These are phyloP conservation scores for Tetragonula clypearis DNA, from an alignment of 1,140 invertebrate genomes.

Conservation along the genomic window DNA sequence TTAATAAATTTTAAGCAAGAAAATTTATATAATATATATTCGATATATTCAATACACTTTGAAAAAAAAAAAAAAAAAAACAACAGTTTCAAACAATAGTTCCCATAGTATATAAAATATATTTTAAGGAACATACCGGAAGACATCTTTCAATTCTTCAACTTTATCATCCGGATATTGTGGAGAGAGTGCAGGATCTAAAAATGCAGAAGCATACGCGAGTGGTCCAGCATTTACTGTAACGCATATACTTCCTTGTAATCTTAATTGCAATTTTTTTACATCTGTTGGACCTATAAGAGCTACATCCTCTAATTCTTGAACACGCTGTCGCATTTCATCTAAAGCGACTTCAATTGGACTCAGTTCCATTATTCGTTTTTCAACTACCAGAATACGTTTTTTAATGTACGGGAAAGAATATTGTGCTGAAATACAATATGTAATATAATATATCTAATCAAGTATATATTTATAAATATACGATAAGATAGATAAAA, in stretches of 20 bases:
- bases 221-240: constrained; percentile 97
- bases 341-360: constrained; percentile 97
- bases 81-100: neutral
- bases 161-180: constrained; percentile 91
- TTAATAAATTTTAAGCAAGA: constrained; percentile 12
- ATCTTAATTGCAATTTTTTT: constrained; percentile 93
- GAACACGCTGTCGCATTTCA: constrained; percentile 93
- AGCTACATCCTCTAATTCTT: constrained; percentile 93
- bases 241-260: constrained; percentile 95
- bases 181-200: constrained; percentile 86
- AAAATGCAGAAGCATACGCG: constrained; percentile 95
- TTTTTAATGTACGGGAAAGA: constrained; percentile 96
- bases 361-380: constrained; percentile 89
- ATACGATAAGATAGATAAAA: neutral
- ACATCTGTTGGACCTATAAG: constrained; percentile 90
- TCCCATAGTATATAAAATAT: neutral
- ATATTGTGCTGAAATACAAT: constrained; percentile 86
- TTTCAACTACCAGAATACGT: constrained; percentile 89
- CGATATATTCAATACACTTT: neutral
- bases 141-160: constrained; percentile 90
- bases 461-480: neutral
- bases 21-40: constrained; percentile 6
- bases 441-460: constrained; percentile 46
- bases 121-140: constrained; percentile 84
- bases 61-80: no score